Evolutionary conservation across 2,888 invertebrate species (phyloP), one percentile per base, ranked within the genome.

Genomic region (Abrostola triplasia): DNA sequence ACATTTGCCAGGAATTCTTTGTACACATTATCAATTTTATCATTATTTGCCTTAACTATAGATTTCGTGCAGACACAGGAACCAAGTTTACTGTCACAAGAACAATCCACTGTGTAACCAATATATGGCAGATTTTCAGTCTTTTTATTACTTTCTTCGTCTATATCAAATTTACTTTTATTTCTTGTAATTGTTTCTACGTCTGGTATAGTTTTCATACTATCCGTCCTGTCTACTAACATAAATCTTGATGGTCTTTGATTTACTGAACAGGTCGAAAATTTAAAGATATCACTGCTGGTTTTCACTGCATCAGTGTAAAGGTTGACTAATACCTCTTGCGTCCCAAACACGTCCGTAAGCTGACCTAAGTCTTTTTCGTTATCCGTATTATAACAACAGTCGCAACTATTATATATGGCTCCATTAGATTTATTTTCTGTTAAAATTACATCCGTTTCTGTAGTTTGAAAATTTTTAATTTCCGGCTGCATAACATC

Each of bases 61-160:
- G 90, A 86, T 72, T 90, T 92, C 42, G 83, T 78, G 67, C 92
- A 92, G 51, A 82, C 61, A 70, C 91, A 90, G 5, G 79, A 55
- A 36, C 86, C 88, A 51, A 90, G 68, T 48, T 76, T 73, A 57
- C 61, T 64, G 50, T 89, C 82, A 71, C 92, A 91, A 56, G 84
- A 77, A 79, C 91, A 90, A 65, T 89, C 84, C 40, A 92, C 70
- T 6, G 91, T 93, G 59, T 79, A 89, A 7, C 90, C 91, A 60
- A 89, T 79, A 64, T 90, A 89, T 41, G 89, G 87, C 7, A 61
- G 55, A 6, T 59, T 36, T 44, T 51, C 13, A 36, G 40, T 12
- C 6, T 36, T 9, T 9, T 10, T 24, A 9, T 44, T 49, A 42
- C 9, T 24, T 9, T 9, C 5, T 8, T 24, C 7, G 35, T 50